Evolutionary conservation across 2,113 vertebrate genomes (phyloP), one percentile per base, ranked within the genome.

Genomic region (Bubo scandiacus): DNA sequence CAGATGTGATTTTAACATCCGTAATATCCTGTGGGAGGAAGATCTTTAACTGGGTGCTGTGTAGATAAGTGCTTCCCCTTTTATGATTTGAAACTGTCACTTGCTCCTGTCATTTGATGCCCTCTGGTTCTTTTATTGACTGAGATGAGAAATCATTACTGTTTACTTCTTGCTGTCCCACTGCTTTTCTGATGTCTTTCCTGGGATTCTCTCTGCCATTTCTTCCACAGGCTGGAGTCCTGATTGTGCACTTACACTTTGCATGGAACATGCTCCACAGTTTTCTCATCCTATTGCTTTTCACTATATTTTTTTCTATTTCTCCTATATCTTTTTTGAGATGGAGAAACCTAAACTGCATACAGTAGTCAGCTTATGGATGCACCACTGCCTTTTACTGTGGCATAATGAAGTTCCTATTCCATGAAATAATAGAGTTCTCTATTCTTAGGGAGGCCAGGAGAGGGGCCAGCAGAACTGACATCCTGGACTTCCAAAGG

Each of bases 261-360:
- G 8, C 23, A n/a, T 15, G 63, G 36, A 59, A 61, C 1, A 14
- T 0, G 0, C 3, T 52, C 51, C 45, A 70, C 12, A 17, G 15
- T 29, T 61, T 36, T 68, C 36, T 83, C 27, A 47, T 73, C 11
- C 58, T 86, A 19, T 19, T 86, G 40, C 27, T 75, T 18, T 73
- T 88, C 6, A 3, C 8, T 66, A 3, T 55, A 11, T 40, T n/a
- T 80, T 47, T 36, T 88, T 47, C 4, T 62, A 1, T 88, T 67
- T 80, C 15, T 88, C 26, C 30, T 52, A 0, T 47, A 22, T 22
- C 2, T 40, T 29, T 68, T 94, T 52, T 77, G 43, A 68, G 27
- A 61, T 32, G 54, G 45, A 78, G 63, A 66, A 62, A 42, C 27
- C 6, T 47, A 63, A 43, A 32, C 40, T 38, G 17, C 13, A 32